A percentile compares a stretch with the other conserved stretches of the same genome.
Evolutionary conservation across 2,888 invertebrate species (phyloP).

Genomic region (Xestoiulus laeticollis): DNA sequence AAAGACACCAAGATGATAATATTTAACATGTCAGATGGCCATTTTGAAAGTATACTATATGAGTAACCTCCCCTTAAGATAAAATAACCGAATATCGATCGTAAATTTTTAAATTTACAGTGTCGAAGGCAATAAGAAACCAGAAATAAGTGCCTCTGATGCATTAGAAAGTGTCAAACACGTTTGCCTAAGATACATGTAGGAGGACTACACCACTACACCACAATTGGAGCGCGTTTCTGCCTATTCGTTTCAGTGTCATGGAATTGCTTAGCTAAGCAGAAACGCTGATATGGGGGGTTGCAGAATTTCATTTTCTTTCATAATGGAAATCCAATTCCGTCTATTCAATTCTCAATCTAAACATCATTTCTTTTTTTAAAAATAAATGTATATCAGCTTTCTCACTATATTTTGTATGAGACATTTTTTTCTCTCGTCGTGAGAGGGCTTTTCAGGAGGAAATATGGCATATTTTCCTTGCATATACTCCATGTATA

Average conservation of each 20-base stretch:
- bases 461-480: background rate
- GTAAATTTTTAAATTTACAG: background rate
- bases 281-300: constrained; percentile 23
- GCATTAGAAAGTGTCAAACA: background rate
- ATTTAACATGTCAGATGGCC: background rate
- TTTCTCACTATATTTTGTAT: constrained; percentile 10
- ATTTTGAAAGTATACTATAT: background rate
- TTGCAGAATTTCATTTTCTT: constrained; percentile 41
- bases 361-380: constrained; percentile 37
- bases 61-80: background rate
- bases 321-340: constrained; percentile 43
- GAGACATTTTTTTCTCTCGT: background rate
- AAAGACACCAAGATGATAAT: background rate
- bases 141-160: background rate
- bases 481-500: too few species aligned
- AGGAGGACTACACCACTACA: background rate
- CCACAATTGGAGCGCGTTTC: background rate
- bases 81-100: background rate
- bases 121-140: background rate
- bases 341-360: constrained; percentile 43
- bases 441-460: background rate
- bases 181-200: background rate
- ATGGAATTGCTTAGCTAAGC: constrained; percentile 40
- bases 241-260: constrained; percentile 28
- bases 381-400: constrained; percentile 40